These are phyloP conservation scores for Acinonyx jubatus DNA, from an alignment of 2,113 vertebrate species.

Conservation along the genomic window DNA sequence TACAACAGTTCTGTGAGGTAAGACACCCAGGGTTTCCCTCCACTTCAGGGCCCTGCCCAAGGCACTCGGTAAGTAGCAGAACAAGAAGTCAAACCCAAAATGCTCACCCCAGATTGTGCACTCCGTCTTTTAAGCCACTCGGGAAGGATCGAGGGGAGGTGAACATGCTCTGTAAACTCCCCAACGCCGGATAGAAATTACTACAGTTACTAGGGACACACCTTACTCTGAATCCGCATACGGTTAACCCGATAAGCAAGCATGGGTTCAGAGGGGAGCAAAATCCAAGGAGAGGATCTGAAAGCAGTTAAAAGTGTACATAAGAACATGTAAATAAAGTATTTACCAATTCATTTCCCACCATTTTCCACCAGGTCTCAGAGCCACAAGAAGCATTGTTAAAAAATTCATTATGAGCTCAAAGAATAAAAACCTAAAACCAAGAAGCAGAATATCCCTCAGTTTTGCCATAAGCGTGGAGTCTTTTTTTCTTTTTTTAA, in stretches of 20 bases:
- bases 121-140: background rate
- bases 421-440: background rate
- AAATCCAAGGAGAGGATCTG: background rate
- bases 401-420: background rate
- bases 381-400: background rate
- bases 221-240: background rate
- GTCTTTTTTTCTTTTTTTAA: background rate
- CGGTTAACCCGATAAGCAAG: background rate
- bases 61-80: too few relatives aligned
- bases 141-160: rapidly evolving
- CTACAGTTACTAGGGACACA: too few relatives aligned
- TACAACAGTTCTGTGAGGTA: too few relatives aligned
- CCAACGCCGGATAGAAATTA: rapidly evolving
- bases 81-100: background rate
- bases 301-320: background rate
- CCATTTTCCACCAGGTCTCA: background rate
- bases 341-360: background rate
- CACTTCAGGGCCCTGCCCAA: background rate
- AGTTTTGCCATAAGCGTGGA: background rate
- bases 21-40: background rate
- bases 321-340: background rate
- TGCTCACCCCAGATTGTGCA: rapidly evolving
- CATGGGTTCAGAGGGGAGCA: background rate
- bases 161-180: background rate
- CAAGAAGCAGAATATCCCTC: background rate